Conservation (phyloP, 2,797 vertebrate genomes). For the Megalops cyprinoides region DNA sequence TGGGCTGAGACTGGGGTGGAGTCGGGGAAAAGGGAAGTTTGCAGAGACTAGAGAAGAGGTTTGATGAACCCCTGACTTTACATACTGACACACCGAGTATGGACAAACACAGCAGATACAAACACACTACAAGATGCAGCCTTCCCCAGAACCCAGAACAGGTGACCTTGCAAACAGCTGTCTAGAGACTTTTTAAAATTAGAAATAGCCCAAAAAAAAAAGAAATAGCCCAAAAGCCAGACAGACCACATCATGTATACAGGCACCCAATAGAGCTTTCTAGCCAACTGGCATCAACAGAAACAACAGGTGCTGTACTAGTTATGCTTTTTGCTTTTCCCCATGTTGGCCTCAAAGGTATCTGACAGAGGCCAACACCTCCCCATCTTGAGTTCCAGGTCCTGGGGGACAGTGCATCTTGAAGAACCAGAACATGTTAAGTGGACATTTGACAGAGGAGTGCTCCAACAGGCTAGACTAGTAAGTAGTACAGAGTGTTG, state of each 20-base stretch:
- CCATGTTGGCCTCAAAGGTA: no score
- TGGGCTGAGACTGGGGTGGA: conserved; percentile 46
- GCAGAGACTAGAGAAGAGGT: conserved; percentile 41
- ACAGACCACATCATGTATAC: not conserved
- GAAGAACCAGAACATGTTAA: conserved; percentile 65
- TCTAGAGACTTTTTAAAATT: not conserved
- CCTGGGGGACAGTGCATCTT: conserved; percentile 65
- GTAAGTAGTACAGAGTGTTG: conserved; percentile 74
- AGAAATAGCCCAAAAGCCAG: not conserved
- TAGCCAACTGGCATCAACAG: not conserved
- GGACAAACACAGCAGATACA: conserved; percentile 70
- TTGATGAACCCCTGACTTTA: conserved; percentile 62
- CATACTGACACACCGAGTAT: conserved; percentile 70
- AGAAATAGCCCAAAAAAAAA: not conserved
- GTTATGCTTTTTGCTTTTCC: no score
- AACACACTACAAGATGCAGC: conserved; percentile 65
- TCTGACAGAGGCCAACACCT: no score
- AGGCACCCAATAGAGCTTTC: not conserved
- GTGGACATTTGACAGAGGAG: conserved; percentile 71
- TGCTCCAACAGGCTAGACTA: conserved; percentile 77
- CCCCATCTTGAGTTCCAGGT: conserved; percentile 12
- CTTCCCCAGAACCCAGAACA: conserved; percentile 52
- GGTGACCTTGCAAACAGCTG: not conserved
- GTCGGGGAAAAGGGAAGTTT: conserved; percentile 49
- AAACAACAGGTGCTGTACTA: not conserved